Conservation (phyloP, 1,140 invertebrate genomes). For the Cherax destructor region DNA sequence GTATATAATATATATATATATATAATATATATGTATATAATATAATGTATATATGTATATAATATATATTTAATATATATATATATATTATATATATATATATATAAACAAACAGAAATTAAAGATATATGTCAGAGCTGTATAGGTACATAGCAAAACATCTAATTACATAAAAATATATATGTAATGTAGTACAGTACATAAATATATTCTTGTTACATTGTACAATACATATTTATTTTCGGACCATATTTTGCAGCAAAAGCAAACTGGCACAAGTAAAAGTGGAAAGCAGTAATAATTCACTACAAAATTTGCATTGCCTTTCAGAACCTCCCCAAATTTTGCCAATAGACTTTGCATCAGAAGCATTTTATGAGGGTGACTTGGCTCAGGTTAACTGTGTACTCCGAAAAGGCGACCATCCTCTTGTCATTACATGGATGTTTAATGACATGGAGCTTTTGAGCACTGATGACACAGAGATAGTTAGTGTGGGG, state of each 20-base stretch:
- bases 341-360: constrained; percentile 71
- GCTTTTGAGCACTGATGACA: constrained; percentile 61
- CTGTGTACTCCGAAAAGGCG: constrained; percentile 90
- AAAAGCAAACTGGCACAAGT: background rate
- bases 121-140: too few relatives aligned
- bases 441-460: constrained; percentile 84
- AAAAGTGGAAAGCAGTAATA: background rate
- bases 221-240: too few relatives aligned
- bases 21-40: too few relatives aligned
- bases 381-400: constrained; percentile 80
- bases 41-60: too few relatives aligned
- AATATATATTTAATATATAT: too few relatives aligned
- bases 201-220: too few relatives aligned
- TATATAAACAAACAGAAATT: too few relatives aligned
- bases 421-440: constrained; percentile 85
- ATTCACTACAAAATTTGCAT: constrained; percentile 22
- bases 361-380: constrained; percentile 72
- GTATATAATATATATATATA: too few relatives aligned
- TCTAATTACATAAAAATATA: too few relatives aligned
- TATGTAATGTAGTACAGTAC: too few relatives aligned
- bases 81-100: too few relatives aligned
- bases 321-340: constrained; percentile 69
- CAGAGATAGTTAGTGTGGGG: constrained; percentile 60
- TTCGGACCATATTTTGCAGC: background rate
- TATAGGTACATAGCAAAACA: too few relatives aligned